Evolutionary conservation across 2,797 vertebrate genomes (phyloP).

Genomic region (Pseudochromis fuscus): DNA sequence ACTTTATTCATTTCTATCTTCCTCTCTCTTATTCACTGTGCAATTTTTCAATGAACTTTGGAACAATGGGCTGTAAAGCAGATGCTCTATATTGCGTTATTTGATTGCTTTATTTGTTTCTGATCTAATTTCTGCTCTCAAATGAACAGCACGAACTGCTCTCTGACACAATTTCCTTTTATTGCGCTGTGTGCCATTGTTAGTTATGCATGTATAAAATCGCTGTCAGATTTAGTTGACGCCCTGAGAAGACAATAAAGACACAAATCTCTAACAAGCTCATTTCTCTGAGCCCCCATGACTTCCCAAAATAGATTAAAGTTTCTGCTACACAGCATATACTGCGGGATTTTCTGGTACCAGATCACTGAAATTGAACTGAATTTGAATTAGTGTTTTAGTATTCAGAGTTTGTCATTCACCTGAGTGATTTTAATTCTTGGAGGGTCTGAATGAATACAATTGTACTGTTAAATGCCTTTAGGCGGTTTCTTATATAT

Average conservation of each 20-base stretch:
- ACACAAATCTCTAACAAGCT: constrained; percentile 6
- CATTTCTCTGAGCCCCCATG: constrained; percentile 1
- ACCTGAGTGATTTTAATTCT: not conserved
- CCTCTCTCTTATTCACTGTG: not conserved
- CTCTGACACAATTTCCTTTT: not conserved
- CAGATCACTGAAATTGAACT: not conserved
- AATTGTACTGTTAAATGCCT: not conserved
- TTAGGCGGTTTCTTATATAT: not conserved
- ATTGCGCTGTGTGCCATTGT: constrained; percentile 4
- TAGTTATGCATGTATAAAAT: not conserved
- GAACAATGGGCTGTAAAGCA: constrained; percentile 51
- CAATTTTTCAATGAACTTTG: constrained; percentile 55
- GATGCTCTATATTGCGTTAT: constrained; percentile 25
- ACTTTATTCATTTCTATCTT: not conserved
- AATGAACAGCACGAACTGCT: constrained; percentile 8
- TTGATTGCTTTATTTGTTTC: constrained; percentile 4
- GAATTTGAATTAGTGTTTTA: constrained; percentile 10
- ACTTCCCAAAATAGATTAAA: constrained; percentile 27
- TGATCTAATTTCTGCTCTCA: constrained; percentile 29
- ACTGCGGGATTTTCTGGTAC: not conserved
- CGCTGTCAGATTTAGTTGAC: constrained; percentile 7
- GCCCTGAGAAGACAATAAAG: constrained; percentile 18
- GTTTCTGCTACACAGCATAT: not conserved
- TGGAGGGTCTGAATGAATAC: not conserved
- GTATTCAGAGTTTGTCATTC: constrained; percentile 1